These are phyloP conservation scores for Carlito syrichta DNA, from an alignment of 2,113 vertebrate species.

Conservation along the genomic window DNA sequence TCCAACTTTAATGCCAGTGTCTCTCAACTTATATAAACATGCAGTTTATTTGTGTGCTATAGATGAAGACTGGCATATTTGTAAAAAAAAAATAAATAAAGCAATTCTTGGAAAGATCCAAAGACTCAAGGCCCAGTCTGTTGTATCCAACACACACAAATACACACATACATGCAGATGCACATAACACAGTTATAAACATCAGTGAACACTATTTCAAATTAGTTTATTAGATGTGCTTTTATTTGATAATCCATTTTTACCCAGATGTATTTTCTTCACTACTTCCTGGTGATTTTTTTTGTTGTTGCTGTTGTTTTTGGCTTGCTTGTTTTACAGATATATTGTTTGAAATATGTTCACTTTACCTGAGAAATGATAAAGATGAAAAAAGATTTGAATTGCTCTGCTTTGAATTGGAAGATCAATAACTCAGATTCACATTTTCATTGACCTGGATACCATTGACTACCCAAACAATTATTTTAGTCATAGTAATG, in stretches of 20 bases:
- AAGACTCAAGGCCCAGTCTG: not conserved
- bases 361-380: not conserved
- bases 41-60: not conserved
- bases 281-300: not conserved
- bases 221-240: not conserved
- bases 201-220: not conserved
- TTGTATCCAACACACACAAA: not conserved
- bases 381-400: not conserved
- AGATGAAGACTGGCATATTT: not conserved
- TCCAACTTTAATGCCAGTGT: not conserved
- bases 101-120: not conserved
- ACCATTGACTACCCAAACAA: not conserved
- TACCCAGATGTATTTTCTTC: not conserved
- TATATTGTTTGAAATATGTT: not conserved
- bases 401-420: not conserved
- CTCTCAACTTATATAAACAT: not conserved
- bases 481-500: not conserved
- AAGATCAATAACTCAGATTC: not conserved
- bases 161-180: not conserved
- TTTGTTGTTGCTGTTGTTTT: no score
- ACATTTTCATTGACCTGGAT: constrained; percentile 5
- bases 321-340: not conserved
- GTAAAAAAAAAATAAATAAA: not conserved
- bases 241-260: not conserved
- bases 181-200: not conserved